A percentile compares a stretch with the other conserved stretches of the same genome.
These are phyloP conservation scores for Ectropis crepuscularia DNA, from an alignment of 2,888 invertebrate genomes.

Conservation along the genomic window DNA sequence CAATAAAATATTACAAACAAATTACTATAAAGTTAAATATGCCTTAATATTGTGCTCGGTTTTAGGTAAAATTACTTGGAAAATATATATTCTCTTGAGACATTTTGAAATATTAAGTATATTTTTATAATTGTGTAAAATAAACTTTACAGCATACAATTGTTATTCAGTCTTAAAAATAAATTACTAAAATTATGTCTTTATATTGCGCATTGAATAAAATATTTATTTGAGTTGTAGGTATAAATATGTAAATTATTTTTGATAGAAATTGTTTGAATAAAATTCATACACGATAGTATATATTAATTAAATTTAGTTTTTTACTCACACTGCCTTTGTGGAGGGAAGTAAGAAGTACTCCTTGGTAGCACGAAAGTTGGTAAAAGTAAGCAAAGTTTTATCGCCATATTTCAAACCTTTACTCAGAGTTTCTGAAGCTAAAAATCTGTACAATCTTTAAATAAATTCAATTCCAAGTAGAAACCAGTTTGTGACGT, in stretches of 20 bases:
- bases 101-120: conserved; percentile 8
- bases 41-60: conserved; percentile 53
- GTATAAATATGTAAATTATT: not conserved
- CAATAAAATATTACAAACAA: conserved; percentile 39
- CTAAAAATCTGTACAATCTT: too few relatives aligned
- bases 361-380: too few relatives aligned
- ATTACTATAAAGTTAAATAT: conserved; percentile 62
- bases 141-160: conserved; percentile 50
- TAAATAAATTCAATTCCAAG: too few relatives aligned
- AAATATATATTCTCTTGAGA: conserved; percentile 32
- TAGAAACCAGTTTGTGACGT: too few relatives aligned
- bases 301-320: too few relatives aligned
- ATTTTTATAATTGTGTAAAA: conserved; percentile 36
- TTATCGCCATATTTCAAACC: too few relatives aligned
- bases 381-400: too few relatives aligned
- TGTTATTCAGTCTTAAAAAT: conserved; percentile 75
- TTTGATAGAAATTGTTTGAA: too few relatives aligned
- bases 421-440: too few relatives aligned
- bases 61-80: conserved; percentile 37
- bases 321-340: too few relatives aligned
- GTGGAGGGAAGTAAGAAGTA: too few relatives aligned
- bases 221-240: not conserved
- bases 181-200: conserved; percentile 58
- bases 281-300: too few relatives aligned
- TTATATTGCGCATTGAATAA: conserved; percentile 31